Conservation (phyloP, 2,888 invertebrate genomes). For the Tenodera sinensis region DNA sequence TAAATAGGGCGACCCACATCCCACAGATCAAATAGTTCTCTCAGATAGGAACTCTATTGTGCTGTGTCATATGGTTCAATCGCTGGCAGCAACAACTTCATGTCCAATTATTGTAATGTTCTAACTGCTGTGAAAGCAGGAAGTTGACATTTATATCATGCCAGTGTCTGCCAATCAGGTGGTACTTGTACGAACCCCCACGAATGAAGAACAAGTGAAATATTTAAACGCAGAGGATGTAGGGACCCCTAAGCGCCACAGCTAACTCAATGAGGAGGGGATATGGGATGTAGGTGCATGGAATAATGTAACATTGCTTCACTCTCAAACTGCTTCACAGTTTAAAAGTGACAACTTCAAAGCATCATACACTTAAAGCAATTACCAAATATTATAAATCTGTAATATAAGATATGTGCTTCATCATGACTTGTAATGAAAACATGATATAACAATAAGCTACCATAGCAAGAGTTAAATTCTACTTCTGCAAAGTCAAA, state of each 20-base stretch:
- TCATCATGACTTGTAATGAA: too few species aligned
- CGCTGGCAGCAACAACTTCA: not conserved
- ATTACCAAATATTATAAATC: too few species aligned
- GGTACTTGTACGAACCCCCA: not conserved
- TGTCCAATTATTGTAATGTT: not conserved
- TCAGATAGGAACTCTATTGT: slow-evolving; percentile 8
- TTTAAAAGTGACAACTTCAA: too few species aligned
- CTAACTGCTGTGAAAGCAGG: not conserved
- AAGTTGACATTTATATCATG: not conserved
- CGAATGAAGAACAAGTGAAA: not conserved
- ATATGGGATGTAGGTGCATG: not conserved
- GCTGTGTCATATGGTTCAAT: slow-evolving; percentile 1
- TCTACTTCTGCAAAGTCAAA: too few species aligned
- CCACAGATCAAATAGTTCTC: slow-evolving; percentile 7
- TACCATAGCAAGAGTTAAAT: too few species aligned
- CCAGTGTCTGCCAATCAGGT: not conserved
- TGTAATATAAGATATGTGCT: too few species aligned
- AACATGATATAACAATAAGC: too few species aligned
- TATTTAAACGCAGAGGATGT: not conserved
- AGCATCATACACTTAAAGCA: too few species aligned
- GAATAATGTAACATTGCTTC: too few species aligned
- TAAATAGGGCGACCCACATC: slow-evolving; percentile 6
- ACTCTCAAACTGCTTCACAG: too few species aligned
- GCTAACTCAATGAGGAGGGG: not conserved
- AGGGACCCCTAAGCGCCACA: not conserved